Conservation (phyloP, 2,113 vertebrate genomes). For the Trogon melanurus region DNA sequence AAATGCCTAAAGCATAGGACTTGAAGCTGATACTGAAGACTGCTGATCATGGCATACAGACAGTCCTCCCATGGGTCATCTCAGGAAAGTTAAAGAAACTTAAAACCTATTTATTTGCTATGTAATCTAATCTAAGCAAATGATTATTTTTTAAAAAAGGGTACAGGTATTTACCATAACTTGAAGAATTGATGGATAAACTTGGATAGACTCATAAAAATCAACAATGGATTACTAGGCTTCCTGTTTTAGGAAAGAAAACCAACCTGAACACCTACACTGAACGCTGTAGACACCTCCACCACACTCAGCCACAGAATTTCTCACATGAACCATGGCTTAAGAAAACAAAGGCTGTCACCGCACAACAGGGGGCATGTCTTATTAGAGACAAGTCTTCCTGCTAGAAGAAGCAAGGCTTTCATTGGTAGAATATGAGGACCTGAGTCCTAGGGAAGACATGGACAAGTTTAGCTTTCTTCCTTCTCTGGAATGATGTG, state of each 20-base stretch:
- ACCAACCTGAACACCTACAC: neutral
- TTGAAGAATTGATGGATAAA: neutral
- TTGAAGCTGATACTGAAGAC: neutral
- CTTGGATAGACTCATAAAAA: neutral
- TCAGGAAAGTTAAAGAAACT: neutral
- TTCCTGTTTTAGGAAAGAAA: neutral
- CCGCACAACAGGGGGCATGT: neutral
- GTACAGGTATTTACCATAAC: neutral
- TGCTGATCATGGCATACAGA: neutral
- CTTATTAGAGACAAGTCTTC: neutral
- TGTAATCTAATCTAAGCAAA: neutral
- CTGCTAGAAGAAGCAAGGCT: neutral
- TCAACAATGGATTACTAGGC: neutral
- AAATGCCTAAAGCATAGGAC: neutral
- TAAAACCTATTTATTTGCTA: neutral
- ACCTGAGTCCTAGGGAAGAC: neutral
- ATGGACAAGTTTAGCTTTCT: neutral
- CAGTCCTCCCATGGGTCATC: neutral
- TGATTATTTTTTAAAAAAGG: neutral
- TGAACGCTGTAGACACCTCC: neutral
- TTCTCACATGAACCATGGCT: neutral
- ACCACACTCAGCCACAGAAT: neutral
- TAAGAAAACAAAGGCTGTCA: neutral
- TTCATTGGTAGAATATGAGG: neutral
- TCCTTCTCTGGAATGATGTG: neutral